Evolutionary conservation across 2,113 vertebrate species (phyloP), one percentile per base, ranked within the genome.

Genomic region (Oryzias javanicus): DNA sequence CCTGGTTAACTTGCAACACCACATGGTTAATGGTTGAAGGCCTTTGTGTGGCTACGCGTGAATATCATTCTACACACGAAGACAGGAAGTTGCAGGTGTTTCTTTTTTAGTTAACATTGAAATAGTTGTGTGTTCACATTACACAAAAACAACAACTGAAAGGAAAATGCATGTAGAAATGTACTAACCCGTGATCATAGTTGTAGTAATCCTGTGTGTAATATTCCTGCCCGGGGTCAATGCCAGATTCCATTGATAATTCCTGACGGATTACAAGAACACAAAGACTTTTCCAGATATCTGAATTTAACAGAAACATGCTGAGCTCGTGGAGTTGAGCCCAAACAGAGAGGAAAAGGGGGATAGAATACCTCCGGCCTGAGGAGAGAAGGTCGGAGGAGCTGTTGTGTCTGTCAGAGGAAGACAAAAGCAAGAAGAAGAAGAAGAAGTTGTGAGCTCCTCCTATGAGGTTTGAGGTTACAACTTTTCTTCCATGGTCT

Each of bases 191-290:
- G 1, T 96, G 96, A 25, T 99, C 95, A 70, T 97, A 99, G 91
- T 94, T 96, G 93, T 98, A 99, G 88, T 98, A 98, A 88, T 98
- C 96, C 83, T 97, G 95, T 59, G 94, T 94, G 70, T 95, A 97
- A 87, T 95, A 97, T 64, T 98, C 96, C 85, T 98, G 95, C n/a
- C 96, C 96, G 52, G 96, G 96, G 85, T 98, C 96, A 70, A 98
- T 98, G 79, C 95, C 96, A 70, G 96, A 98, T 76, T 98, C 97
- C 96, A 98, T 95, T 50, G 96, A 98, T 82, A 99, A 89, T 79
- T 97, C 96, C 96, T 98, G 92, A 60, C 55, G 77, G 64, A 87
- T 72, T 71, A 67, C 2, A 17, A 46, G 14, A 44, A 72, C 27
- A 71, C 83, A 63, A 81, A 57, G 13, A 42, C 41, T 46, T 53